A percentile compares a stretch with the other conserved stretches of the same genome.
phyloP scores from a whole-genome alignment of 2,113 vertebrate species.

The Leptodactylus fuscus region DNA sequence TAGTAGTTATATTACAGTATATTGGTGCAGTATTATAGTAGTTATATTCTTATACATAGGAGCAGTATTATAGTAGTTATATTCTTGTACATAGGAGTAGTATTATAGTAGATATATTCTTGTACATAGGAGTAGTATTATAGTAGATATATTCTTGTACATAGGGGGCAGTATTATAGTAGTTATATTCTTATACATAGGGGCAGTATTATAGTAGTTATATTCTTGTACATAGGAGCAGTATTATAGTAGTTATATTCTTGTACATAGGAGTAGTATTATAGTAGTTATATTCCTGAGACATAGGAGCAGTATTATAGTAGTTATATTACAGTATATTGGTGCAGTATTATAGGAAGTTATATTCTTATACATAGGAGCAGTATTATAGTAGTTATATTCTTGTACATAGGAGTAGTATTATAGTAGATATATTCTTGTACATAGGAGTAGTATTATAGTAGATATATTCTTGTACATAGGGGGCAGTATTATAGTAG shows the following conservation, averaged over 20 bases:
- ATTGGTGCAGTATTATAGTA: not conserved
- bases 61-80: conserved; percentile 18
- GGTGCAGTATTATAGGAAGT: not conserved
- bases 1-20: not conserved
- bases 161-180: not conserved
- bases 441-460: conserved; percentile 1
- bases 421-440: conserved; percentile 3
- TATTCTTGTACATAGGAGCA: not conserved
- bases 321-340: not conserved
- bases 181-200: conserved; percentile 2
- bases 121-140: conserved; percentile 6
- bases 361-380: not conserved
- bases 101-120: conserved; percentile 2
- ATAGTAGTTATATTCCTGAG: not conserved
- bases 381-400: conserved; percentile 13
- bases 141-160: not conserved
- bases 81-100: not conserved
- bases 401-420: not conserved
- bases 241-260: conserved; percentile 10
- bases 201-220: conserved; percentile 8
- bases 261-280: not conserved
- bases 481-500: conserved; percentile 1
- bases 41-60: not conserved
- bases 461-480: not conserved
- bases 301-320: not conserved